Percentiles rank a stretch among this genome's conserved stretches.
Evolutionary conservation across 2,888 invertebrate genomes (phyloP).

Genomic region (Tetragnatha montana): DNA sequence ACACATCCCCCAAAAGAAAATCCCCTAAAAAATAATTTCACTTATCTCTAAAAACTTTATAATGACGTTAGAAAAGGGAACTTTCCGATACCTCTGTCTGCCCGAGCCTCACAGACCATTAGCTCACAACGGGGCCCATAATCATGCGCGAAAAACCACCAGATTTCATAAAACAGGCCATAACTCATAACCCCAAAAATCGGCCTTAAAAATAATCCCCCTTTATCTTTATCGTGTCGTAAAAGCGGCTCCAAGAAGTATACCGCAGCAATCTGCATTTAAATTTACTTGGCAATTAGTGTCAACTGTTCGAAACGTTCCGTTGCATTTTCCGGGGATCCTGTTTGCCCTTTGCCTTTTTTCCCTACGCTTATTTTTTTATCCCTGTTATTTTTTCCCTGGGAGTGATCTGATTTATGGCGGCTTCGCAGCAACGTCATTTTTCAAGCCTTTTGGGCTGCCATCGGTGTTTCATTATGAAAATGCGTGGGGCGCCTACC

Average conservation of each 20-base stretch:
- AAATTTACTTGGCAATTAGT: constrained; percentile 65
- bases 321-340: constrained; percentile 54
- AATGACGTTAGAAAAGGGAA: neutral
- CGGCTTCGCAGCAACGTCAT: constrained; percentile 45
- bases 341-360: constrained; percentile 52
- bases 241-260: constrained; percentile 39
- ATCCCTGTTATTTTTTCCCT: constrained; percentile 19
- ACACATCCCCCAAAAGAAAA: neutral
- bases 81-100: neutral
- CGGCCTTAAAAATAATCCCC: constrained; percentile 50
- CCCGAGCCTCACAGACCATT: constrained; percentile 27
- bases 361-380: constrained; percentile 50
- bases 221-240: constrained; percentile 58
- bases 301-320: constrained; percentile 56
- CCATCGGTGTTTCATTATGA: constrained; percentile 64
- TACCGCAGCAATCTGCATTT: constrained; percentile 62
- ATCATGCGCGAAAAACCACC: constrained; percentile 30
- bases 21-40: neutral
- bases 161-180: constrained; percentile 51
- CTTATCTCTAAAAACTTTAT: neutral
- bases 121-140: constrained; percentile 43
- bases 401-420: constrained; percentile 65
- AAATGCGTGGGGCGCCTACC: constrained; percentile 57
- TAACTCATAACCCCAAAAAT: constrained; percentile 56
- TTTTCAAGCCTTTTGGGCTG: constrained; percentile 44